phyloP scores from a whole-genome alignment of 53 echinoderm and acorn worm genomes.

The Crossaster papposus region DNA sequence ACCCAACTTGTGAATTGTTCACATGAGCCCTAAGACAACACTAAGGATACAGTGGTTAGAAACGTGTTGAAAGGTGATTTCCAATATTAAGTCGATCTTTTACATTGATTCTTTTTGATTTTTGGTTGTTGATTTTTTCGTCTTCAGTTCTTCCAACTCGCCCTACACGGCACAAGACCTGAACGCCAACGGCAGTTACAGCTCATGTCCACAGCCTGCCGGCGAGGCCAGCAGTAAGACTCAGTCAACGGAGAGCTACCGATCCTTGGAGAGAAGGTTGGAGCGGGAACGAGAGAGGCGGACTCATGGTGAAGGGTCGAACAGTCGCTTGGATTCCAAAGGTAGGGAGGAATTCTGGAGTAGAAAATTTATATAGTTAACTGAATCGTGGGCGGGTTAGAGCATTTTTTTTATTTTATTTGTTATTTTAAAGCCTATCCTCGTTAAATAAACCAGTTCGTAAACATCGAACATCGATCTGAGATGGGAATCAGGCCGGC shows the following conservation, averaged over 20 bases:
- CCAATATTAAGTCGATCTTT: too few relatives aligned
- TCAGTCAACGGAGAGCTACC: slow-evolving; percentile 68
- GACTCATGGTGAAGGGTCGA: slow-evolving; percentile 64
- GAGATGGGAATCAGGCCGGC: too few relatives aligned
- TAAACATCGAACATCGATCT: too few relatives aligned
- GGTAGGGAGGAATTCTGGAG: not conserved
- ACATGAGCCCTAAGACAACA: too few relatives aligned
- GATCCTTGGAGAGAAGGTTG: slow-evolving; percentile 78
- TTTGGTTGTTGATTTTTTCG: not conserved
- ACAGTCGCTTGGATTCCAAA: slow-evolving; percentile 40
- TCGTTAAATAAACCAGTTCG: too few relatives aligned
- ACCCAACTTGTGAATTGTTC: too few relatives aligned
- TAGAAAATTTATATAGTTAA: not conserved
- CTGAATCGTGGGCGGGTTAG: too few relatives aligned
- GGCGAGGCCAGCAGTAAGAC: slow-evolving; percentile 28
- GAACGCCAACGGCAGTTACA: slow-evolving; percentile 43
- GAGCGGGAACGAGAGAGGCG: slow-evolving; percentile 86
- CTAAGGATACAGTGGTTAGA: too few relatives aligned
- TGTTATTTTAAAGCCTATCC: too few relatives aligned
- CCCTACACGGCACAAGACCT: slow-evolving; percentile 51
- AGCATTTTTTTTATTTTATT: too few relatives aligned
- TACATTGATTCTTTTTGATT: not conserved
- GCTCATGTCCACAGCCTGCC: slow-evolving; percentile 8
- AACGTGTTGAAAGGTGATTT: too few relatives aligned
- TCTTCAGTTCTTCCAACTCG: slow-evolving; percentile 63